Percentiles rank a stretch among this genome's conserved stretches.
Conservation (phyloP, 92 coral and sea anemone species). For the Montipora capitata region DNA sequence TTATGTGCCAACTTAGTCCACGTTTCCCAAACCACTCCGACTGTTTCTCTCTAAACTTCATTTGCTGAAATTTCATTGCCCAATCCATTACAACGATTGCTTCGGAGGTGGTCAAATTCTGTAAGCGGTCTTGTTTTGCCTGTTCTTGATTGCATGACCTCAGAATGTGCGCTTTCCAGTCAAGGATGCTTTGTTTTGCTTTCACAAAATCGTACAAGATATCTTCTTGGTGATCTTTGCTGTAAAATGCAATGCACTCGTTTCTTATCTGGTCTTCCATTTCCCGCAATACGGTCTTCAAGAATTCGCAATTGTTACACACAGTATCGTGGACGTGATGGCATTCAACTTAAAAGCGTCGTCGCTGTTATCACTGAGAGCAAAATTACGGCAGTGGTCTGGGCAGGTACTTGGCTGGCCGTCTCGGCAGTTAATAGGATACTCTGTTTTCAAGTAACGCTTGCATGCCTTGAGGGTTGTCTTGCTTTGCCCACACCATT, state of each 20-base stretch:
- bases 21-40: constrained; percentile 81
- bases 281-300: constrained; percentile 38
- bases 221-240: constrained; percentile 66
- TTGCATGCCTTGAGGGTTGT: constrained; percentile 39
- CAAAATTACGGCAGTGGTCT: constrained; percentile 66
- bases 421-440: constrained; percentile 56
- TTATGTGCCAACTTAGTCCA: constrained; percentile 83
- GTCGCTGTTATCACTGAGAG: constrained; percentile 58
- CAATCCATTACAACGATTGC: constrained; percentile 77
- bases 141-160: constrained; percentile 81
- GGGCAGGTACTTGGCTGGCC: constrained; percentile 54
- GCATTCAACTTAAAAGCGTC: constrained; percentile 53
- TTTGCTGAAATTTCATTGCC: constrained; percentile 82
- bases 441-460: constrained; percentile 55
- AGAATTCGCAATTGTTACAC: constrained; percentile 56
- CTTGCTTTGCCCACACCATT: constrained; percentile 35
- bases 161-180: constrained; percentile 82
- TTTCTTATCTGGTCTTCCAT: constrained; percentile 40
- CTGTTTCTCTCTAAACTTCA: constrained; percentile 82
- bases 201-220: constrained; percentile 53
- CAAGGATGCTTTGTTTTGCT: constrained; percentile 67
- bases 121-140: constrained; percentile 78
- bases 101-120: constrained; percentile 42
- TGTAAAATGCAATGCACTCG: constrained; percentile 39
- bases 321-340: constrained; percentile 44